Percentiles rank a stretch among this genome's conserved stretches.
Conservation (phyloP, 2,797 vertebrate species). For the Lagorchestes hirsutus region DNA sequence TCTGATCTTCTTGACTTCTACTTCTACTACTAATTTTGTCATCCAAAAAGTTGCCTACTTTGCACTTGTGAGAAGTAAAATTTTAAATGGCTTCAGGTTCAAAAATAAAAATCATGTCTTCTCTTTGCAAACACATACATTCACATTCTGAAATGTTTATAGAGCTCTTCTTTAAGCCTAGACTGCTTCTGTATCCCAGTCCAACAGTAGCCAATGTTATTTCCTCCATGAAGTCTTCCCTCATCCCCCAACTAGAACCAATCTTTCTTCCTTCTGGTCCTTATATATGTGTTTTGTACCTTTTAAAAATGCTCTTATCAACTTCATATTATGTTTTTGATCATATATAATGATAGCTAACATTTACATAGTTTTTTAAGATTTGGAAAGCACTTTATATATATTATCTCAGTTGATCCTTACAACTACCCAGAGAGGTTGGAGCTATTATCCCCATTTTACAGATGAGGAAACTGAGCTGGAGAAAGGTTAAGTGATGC, state of each 20-base stretch:
- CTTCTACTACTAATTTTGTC: background rate
- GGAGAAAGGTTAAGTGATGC: background rate
- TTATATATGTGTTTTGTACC: background rate
- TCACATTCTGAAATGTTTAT: background rate
- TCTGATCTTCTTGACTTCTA: background rate
- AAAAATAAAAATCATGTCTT: background rate
- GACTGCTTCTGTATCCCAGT: background rate
- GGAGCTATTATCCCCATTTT: background rate
- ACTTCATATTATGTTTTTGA: background rate
- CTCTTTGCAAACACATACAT: background rate
- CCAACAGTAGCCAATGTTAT: background rate
- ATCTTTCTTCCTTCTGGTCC: background rate
- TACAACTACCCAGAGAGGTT: background rate
- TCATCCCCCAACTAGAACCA: background rate
- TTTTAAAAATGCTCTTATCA: background rate
- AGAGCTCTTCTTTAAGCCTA: background rate
- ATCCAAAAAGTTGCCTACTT: background rate
- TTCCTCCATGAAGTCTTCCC: background rate
- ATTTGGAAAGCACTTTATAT: background rate
- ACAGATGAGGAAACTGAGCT: background rate
- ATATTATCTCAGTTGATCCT: background rate
- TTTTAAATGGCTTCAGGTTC: background rate
- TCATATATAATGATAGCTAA: background rate
- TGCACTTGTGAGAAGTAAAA: background rate
- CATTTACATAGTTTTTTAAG: background rate